These are phyloP conservation scores for Cettia cetti DNA, from an alignment of 2,113 vertebrate genomes.

Conservation along the genomic window DNA sequence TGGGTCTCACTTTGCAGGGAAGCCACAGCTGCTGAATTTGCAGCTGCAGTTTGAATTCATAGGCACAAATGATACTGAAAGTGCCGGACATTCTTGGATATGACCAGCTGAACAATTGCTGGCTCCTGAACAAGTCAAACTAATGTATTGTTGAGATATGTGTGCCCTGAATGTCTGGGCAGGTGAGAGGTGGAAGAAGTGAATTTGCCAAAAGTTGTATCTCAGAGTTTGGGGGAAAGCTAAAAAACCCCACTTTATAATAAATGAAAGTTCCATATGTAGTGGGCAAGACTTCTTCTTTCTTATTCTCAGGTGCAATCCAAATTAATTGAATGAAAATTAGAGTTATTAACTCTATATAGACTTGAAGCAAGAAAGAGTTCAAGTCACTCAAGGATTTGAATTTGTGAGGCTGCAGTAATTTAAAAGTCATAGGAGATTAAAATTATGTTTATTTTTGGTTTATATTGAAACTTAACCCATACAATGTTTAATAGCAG, in stretches of 20 bases:
- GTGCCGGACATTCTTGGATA: not conserved
- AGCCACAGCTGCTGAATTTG: conserved; percentile 45
- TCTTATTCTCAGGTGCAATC: not conserved
- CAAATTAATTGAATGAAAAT: not conserved
- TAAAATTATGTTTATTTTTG: not conserved
- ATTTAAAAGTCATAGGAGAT: not conserved
- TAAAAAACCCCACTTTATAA: not conserved
- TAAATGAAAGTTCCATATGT: not conserved
- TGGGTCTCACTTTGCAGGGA: conserved; percentile 16
- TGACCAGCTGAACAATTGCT: not conserved
- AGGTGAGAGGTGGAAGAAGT: not conserved
- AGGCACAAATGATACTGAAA: not conserved
- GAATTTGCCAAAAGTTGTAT: not conserved
- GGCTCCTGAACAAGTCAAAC: conserved; percentile 24
- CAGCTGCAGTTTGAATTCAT: conserved; percentile 30
- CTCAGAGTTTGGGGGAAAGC: not conserved
- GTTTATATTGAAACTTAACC: not conserved
- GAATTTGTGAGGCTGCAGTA: not conserved
- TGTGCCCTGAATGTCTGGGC: not conserved
- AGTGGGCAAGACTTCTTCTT: not conserved
- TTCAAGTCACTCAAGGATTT: not conserved
- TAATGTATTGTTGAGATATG: not conserved
- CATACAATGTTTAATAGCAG: not conserved
- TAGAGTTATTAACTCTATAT: not conserved
- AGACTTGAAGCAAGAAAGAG: not conserved